Evolutionary conservation across 2,113 vertebrate species (phyloP).

Genomic region (Zapus hudsonius): DNA sequence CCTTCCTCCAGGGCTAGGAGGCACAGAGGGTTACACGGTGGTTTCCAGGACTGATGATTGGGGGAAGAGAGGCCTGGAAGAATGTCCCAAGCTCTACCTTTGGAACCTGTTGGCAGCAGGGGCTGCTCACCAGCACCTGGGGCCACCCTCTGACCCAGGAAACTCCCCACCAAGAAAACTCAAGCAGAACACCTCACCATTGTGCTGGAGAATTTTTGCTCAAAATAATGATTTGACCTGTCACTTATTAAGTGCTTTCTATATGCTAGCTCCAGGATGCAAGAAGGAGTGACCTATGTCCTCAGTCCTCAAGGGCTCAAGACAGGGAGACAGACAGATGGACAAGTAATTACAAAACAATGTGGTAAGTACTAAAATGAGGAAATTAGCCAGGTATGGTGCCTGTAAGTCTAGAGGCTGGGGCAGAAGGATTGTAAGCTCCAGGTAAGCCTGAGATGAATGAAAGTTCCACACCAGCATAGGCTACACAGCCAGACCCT

Average conservation of each 20-base stretch:
- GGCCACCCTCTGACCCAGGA: not conserved
- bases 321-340: not conserved
- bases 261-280: not conserved
- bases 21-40: not conserved
- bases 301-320: not conserved
- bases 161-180: not conserved
- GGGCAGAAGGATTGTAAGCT: not conserved
- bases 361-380: not conserved
- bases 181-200: not conserved
- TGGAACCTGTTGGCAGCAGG: not conserved
- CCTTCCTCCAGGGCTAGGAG: not conserved
- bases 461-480: too few species aligned
- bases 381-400: not conserved
- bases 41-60: not conserved
- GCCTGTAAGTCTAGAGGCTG: not conserved
- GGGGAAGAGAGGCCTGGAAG: not conserved
- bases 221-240: not conserved
- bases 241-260: not conserved
- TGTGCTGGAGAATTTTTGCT: not conserved
- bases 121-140: not conserved
- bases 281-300: not conserved
- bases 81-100: not conserved
- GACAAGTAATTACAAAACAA: not conserved
- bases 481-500: too few species aligned
- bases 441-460: not conserved